These are phyloP conservation scores for Nothocercus julius DNA, from an alignment of 2,113 vertebrate genomes.

Conservation along the genomic window DNA sequence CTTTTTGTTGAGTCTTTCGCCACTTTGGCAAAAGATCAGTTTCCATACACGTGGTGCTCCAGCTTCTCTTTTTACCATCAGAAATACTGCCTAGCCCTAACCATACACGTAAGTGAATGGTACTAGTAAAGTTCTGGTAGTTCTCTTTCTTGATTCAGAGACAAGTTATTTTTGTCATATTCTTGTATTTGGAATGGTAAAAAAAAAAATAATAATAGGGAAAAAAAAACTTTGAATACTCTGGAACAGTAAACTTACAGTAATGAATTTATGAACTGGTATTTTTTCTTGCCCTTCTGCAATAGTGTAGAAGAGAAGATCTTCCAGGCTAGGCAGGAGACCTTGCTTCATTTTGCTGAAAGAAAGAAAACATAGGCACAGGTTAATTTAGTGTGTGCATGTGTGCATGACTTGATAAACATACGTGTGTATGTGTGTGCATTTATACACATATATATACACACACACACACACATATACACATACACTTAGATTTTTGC, in stretches of 20 bases:
- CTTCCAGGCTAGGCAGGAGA: slow-evolving; percentile 96
- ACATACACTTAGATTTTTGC: neutral
- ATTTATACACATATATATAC: neutral
- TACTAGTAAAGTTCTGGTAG: neutral
- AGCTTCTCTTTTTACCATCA: neutral
- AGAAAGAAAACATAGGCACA: neutral
- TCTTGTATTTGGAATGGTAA: neutral
- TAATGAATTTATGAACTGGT: slow-evolving; percentile 97
- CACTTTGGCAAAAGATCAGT: neutral
- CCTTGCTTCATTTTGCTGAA: slow-evolving; percentile 92
- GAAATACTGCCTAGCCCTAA: neutral
- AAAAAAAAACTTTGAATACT: neutral
- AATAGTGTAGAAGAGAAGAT: slow-evolving; percentile 98
- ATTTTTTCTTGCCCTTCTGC: slow-evolving; percentile 98
- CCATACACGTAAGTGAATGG: neutral
- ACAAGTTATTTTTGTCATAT: neutral
- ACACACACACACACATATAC: neutral
- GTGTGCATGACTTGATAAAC: too few species aligned
- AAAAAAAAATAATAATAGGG: neutral
- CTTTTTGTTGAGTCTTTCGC: neutral
- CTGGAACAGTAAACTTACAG: slow-evolving; percentile 81
- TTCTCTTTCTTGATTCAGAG: neutral
- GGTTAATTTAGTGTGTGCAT: neutral
- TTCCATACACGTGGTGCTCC: neutral
- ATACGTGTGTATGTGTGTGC: too few species aligned